Evolutionary conservation across 2,797 vertebrate genomes (phyloP).

Genomic region (Gastrophryne carolinensis): DNA sequence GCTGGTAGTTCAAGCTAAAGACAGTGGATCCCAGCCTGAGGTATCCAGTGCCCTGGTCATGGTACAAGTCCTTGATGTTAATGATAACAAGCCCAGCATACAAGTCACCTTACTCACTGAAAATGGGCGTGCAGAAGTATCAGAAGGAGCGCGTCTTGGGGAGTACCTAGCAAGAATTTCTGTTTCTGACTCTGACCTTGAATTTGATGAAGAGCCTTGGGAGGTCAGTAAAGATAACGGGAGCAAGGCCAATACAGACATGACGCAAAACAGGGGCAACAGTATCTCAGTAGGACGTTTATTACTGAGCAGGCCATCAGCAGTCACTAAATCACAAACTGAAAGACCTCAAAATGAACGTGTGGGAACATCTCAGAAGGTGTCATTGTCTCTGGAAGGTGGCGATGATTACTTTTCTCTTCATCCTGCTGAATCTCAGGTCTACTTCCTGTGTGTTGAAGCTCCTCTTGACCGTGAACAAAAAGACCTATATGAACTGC

Average conservation of each 20-base stretch:
- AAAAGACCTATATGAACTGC: constrained; percentile 75
- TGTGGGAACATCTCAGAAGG: constrained; percentile 46
- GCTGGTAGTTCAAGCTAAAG: constrained; percentile 79
- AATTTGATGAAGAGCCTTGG: neutral
- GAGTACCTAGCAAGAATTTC: constrained; percentile 86
- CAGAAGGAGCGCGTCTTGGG: constrained; percentile 76
- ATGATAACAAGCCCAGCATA: constrained; percentile 84
- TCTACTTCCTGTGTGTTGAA: constrained; percentile 81
- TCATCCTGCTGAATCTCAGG: constrained; percentile 68
- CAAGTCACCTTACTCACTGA: constrained; percentile 83
- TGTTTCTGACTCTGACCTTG: constrained; percentile 81
- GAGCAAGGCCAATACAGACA: neutral
- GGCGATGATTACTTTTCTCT: constrained; percentile 76
- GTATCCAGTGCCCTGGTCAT: constrained; percentile 76
- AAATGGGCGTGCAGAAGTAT: constrained; percentile 73
- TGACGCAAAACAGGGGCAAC: neutral
- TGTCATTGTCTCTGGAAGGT: constrained; percentile 69
- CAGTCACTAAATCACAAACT: neutral
- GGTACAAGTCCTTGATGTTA: constrained; percentile 81
- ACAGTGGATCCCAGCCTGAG: constrained; percentile 81
- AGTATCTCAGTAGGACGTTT: neutral
- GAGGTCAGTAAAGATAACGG: neutral
- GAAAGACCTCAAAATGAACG: neutral
- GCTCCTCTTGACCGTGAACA: constrained; percentile 79
- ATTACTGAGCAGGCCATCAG: neutral